A percentile compares a stretch with the other conserved stretches of the same genome.
phyloP scores from a whole-genome alignment of 2,113 vertebrate genomes.

The Malurus elegans region DNA sequence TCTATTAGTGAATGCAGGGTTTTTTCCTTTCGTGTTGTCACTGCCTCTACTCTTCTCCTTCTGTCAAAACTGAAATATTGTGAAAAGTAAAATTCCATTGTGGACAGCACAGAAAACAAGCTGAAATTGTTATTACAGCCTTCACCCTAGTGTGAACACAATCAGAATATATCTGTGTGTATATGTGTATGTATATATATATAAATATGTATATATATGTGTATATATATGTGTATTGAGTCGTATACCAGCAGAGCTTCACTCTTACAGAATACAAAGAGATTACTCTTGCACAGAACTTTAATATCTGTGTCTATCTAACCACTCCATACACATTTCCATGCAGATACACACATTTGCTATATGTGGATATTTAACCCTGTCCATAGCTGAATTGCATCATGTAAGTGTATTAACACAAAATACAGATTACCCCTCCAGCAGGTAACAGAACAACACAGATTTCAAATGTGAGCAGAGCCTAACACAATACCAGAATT shows the following conservation, averaged over 20 bases:
- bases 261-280: background rate
- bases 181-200: background rate
- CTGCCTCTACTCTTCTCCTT: background rate
- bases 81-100: background rate
- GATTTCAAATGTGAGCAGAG: rapidly evolving
- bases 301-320: background rate
- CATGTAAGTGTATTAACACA: background rate
- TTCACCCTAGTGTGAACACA: background rate
- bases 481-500: background rate
- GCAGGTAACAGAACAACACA: background rate
- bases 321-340: background rate
- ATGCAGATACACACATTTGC: background rate
- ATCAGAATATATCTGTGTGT: background rate
- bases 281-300: background rate
- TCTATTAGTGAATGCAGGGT: background rate
- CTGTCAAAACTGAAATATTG: background rate
- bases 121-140: background rate
- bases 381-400: background rate
- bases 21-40: background rate
- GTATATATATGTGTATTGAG: too few species aligned
- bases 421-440: background rate
- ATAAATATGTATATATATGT: too few species aligned
- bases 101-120: background rate
- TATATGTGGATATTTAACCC: rapidly evolving
- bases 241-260: background rate